These are phyloP conservation scores for Polia nebulosa DNA, from an alignment of 2,888 invertebrate genomes.

Conservation along the genomic window DNA sequence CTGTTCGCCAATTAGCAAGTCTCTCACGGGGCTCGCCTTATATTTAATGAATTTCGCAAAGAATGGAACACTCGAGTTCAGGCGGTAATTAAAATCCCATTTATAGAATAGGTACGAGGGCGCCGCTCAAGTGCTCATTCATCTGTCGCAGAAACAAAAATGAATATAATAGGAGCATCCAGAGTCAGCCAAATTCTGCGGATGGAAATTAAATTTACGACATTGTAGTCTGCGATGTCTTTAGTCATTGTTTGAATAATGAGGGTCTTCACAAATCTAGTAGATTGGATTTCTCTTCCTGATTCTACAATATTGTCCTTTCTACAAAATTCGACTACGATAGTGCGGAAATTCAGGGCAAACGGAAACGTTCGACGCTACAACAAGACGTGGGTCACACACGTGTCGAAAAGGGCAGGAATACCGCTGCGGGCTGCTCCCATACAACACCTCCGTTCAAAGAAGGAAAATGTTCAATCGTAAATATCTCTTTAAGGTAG, in stretches of 20 bases:
- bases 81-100: conserved; percentile 81
- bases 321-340: neutral
- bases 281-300: neutral
- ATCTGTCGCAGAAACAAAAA: conserved; percentile 65
- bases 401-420: conserved; percentile 16
- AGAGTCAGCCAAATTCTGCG: conserved; percentile 22
- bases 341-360: neutral
- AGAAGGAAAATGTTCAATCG: conserved; percentile 2
- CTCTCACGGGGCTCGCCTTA: conserved; percentile 66
- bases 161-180: conserved; percentile 54
- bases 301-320: neutral
- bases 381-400: conserved; percentile 27
- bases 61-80: conserved; percentile 73
- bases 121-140: conserved; percentile 61
- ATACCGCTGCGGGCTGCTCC: conserved; percentile 6
- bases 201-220: conserved; percentile 39
- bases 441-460: neutral
- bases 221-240: conserved; percentile 17
- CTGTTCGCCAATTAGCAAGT: conserved; percentile 78
- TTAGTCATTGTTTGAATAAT: conserved; percentile 29
- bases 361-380: neutral
- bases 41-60: conserved; percentile 77
- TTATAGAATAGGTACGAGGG: conserved; percentile 71
- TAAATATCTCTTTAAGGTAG: no score
- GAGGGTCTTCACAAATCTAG: conserved; percentile 14